Percentiles rank a stretch among this genome's conserved stretches.
Evolutionary conservation across 2,797 vertebrate species (phyloP).

Genomic region (Euphonia xanthogaster): DNA sequence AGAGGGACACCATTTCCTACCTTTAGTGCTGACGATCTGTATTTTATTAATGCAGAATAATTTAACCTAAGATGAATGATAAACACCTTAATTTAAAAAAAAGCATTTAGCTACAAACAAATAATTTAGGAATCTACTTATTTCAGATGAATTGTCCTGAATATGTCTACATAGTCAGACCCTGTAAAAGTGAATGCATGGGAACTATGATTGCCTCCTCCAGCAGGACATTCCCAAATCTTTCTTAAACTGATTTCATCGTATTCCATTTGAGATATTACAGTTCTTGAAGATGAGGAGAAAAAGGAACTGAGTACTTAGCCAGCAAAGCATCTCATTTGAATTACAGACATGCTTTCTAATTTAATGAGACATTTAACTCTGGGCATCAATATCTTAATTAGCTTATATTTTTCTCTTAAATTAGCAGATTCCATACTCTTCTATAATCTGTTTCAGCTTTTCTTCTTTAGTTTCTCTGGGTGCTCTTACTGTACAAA

Average conservation of each 20-base stretch:
- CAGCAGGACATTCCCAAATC: not conserved
- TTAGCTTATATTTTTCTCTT: not conserved
- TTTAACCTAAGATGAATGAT: not conserved
- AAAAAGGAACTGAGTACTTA: not conserved
- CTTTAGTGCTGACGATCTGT: not conserved
- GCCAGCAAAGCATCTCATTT: not conserved
- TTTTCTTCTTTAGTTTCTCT: not conserved
- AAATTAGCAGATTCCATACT: not conserved
- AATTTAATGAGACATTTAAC: not conserved
- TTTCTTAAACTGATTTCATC: not conserved
- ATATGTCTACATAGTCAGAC: not conserved
- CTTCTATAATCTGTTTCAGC: not conserved
- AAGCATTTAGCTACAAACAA: not conserved
- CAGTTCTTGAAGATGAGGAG: not conserved
- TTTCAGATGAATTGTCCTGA: not conserved
- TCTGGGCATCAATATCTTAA: not conserved
- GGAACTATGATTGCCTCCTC: not conserved
- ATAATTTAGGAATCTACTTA: not conserved
- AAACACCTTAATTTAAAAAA: not conserved
- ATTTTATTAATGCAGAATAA: not conserved
- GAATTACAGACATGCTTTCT: not conserved
- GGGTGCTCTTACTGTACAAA: not conserved
- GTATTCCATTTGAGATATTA: not conserved
- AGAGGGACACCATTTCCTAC: not conserved
- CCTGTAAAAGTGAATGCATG: not conserved